Evolutionary conservation across 2,113 vertebrate species (phyloP), one percentile per base, ranked within the genome.

Genomic region (Psilopsiagon aurifrons): DNA sequence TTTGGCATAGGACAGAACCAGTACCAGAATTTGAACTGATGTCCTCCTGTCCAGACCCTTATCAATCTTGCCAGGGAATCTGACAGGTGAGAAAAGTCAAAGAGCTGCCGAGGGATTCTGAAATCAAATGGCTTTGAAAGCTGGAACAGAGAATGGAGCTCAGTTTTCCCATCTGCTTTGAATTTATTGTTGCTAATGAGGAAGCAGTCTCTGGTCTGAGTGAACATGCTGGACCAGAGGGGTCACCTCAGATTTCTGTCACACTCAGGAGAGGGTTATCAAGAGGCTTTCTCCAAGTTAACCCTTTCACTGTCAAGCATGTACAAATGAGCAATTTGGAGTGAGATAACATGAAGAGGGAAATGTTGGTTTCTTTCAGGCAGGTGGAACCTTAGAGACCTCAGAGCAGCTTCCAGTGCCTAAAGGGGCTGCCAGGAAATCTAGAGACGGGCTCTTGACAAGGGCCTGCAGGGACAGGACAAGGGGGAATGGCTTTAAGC

Each of bases 131-230:
- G 49, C 78, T 88, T 89, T 90, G 82, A 90, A 70, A 93, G 83
- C 83, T 83, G 81, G 87, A 94, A 90, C 81, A 87, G 69, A 73
- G 67, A 60, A 54, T 22, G 57, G 71, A 95, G 55, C 67, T 59
- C 33, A 33, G 37, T 91, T 92, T 94, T 60, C 46, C 83, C 92
- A 94, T 95, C 82, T 96, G 92, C 95, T 96, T 91, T 95, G 93
- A 94, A 92, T 96, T 94, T 96, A 88, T 87, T 85, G 74, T 94
- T 97, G 82, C 81, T 97, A 91, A 95, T 94, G 62, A 94, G 92
- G 64, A 94, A 91, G 88, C 39, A 88, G 28, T 7, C 91, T 77
- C 52, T 86, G 79, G 55, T 89, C 88, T 88, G 87, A 84, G 78
- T 14, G 86, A 86, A 54, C 37, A 11, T 2, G 9, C 84, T 84